Evolutionary conservation across 2,797 vertebrate species (phyloP).

Genomic region (Tokudaia muenninki): DNA sequence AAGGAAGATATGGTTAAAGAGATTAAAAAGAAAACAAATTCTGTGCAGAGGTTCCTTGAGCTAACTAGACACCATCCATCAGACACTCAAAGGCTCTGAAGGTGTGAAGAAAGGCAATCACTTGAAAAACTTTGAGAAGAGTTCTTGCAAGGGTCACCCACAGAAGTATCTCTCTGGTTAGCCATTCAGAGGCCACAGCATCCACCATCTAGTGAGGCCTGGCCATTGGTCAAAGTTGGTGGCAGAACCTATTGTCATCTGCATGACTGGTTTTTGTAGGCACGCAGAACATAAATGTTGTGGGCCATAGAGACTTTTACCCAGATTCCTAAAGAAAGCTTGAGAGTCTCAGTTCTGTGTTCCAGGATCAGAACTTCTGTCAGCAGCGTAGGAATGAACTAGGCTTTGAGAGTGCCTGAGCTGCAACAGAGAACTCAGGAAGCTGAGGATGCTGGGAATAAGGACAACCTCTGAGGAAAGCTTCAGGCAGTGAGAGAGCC

Average conservation of each 20-base stretch:
- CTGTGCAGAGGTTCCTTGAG: not conserved
- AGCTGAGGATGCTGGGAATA: too few relatives aligned
- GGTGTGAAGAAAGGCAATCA: not conserved
- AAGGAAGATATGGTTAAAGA: not conserved
- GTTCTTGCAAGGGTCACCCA: not conserved
- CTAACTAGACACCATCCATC: not conserved
- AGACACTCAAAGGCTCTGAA: not conserved
- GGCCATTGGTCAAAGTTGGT: not conserved
- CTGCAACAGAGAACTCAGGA: not conserved
- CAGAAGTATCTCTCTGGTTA: not conserved
- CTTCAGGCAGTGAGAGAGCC: not conserved
- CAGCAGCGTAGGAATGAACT: not conserved
- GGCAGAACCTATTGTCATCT: not conserved
- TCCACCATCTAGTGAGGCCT: not conserved
- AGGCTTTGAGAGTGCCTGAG: not conserved
- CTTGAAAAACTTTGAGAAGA: not conserved
- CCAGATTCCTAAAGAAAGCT: not conserved
- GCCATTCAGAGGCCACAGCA: not conserved
- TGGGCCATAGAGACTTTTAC: not conserved
- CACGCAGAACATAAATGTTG: not conserved
- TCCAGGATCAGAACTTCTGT: not conserved
- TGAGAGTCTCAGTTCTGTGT: not conserved
- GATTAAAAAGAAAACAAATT: not conserved
- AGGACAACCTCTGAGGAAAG: not conserved
- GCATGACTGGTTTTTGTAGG: not conserved